Conservation (phyloP, 1,140 invertebrate species). For the Bombus pyrosoma region DNA sequence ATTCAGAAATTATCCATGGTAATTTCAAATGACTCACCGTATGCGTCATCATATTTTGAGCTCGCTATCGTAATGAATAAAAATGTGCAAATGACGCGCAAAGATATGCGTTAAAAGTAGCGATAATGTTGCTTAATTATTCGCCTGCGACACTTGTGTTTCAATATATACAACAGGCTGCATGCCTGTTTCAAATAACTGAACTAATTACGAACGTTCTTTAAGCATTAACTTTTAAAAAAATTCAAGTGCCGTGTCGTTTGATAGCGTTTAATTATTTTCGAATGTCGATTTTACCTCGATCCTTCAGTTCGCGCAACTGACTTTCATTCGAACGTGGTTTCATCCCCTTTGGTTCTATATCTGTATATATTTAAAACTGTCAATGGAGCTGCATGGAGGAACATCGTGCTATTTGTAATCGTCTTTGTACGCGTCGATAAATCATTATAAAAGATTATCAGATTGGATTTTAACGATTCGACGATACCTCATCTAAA, state of each 20-base stretch:
- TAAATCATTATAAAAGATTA: too few species aligned
- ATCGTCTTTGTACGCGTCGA: rapidly evolving
- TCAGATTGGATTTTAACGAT: background rate
- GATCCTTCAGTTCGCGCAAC: rapidly evolving
- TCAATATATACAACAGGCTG: background rate
- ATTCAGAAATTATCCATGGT: background rate
- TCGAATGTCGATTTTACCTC: background rate
- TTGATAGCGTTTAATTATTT: background rate
- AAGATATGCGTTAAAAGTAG: background rate
- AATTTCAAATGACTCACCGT: background rate
- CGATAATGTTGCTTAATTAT: background rate
- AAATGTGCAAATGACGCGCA: background rate
- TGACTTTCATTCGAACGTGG: too few species aligned
- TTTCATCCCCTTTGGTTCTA: too few species aligned
- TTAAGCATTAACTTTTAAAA: too few species aligned
- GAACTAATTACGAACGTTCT: background rate
- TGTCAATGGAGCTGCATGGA: rapidly evolving
- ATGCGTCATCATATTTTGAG: background rate
- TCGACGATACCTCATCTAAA: background rate
- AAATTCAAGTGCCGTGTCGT: too few species aligned
- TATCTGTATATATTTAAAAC: too few species aligned
- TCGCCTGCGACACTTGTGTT: background rate
- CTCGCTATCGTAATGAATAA: background rate
- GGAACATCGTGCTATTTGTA: too few species aligned
- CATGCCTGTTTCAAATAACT: background rate